These are phyloP conservation scores for Hydroisotoma schaefferi DNA, from an alignment of 2,888 invertebrate genomes.

Conservation along the genomic window DNA sequence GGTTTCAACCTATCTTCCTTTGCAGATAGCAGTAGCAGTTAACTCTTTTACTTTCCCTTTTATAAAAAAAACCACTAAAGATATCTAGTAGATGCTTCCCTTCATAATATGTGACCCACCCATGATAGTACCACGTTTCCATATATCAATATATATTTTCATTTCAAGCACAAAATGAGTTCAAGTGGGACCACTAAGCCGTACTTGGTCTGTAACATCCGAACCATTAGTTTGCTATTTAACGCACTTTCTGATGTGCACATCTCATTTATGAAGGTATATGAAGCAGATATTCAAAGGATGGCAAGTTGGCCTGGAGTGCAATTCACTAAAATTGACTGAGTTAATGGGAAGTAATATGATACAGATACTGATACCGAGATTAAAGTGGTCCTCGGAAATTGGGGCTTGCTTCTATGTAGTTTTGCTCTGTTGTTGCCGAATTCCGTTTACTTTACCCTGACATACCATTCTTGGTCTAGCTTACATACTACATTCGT, in stretches of 20 bases:
- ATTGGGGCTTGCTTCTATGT: no score
- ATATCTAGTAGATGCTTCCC: neutral
- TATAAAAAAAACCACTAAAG: neutral
- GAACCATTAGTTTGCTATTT: neutral
- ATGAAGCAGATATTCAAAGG: no score
- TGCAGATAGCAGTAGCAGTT: neutral
- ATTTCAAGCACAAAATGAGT: neutral
- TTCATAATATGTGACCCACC: neutral
- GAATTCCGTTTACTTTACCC: no score
- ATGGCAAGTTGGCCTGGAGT: no score
- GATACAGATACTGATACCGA: constrained; percentile 3
- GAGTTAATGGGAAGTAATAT: constrained; percentile 3
- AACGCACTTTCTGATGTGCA: constrained; percentile 14
- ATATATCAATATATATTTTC: no score
- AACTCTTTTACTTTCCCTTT: constrained; percentile 1
- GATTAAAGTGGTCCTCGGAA: no score
- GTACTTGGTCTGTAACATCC: neutral
- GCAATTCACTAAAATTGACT: constrained; percentile 1
- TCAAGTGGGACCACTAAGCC: neutral
- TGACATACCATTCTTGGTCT: no score
- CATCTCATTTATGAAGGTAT: no score
- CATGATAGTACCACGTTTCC: no score
- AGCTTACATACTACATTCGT: no score
- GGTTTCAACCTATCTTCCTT: constrained; percentile 13
- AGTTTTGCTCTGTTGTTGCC: no score